Base-by-base conservation (phyloP, 2,113 vertebrate species). In the Synodontis membranacea region DNA sequence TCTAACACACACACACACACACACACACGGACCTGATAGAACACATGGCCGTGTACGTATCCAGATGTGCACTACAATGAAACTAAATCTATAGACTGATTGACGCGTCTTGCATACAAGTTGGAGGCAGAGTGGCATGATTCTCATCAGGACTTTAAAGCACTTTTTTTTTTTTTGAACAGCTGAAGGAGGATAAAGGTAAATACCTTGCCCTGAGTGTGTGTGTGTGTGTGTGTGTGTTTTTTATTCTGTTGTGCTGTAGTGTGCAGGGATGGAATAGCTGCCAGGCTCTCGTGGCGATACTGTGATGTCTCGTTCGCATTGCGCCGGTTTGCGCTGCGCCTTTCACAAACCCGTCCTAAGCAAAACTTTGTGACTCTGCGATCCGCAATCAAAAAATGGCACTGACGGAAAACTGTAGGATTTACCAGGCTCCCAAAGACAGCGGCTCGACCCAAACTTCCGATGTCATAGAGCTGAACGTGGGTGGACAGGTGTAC, bases 401-500 rank as follows among this genome's bases (percentile, higher is more conserved):
- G 98, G 97, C 98, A 95, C 91, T 99, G 60, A 99, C 96, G 92
- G 97, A 97, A 91, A 99, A 98, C 90, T 97, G 97, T 95, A 96
- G 96, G 94, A 97, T 96, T 92, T 96, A 96, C 82, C 94, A 95
- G 86, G 94, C 96, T 80, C 89, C 95, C 23, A 97, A 98, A 89
- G 97, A 98, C 91, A 95, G 95, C 90, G 93, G 95, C 9, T 88
- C 94, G 0, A 94, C 95, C 86, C 95, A 96, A 90, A 96, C 96
- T 86, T 96, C 97, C 0, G 98, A 99, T 92, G 97, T 99, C 1
- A 92, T 99, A 91, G 98, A 99, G 93, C 95, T 99, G 34, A 99
- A 99, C 23, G 98, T 99, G 78, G 98, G 98, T 0, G 98, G 98
- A 84, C 98, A 99, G 95, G 97, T 99, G 90, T 99, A 99, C 91